Base-by-base conservation (phyloP, 2,888 invertebrate species). In the Orchesella flavescens region DNA sequence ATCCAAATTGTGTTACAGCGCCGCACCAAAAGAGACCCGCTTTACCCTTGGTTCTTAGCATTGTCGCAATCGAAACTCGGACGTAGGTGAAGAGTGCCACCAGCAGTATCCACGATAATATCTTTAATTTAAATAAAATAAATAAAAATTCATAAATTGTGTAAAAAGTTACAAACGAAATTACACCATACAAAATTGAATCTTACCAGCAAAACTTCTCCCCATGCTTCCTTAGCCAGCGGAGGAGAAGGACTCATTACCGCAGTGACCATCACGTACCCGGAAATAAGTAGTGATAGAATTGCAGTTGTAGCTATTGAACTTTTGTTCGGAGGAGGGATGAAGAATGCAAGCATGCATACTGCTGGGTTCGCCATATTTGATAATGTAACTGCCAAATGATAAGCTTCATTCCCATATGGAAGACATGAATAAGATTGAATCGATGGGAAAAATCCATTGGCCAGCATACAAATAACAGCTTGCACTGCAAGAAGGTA, bases 361-460 rank as follows among this genome's bases (percentile, higher is more conserved):
- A 94, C 94, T 34, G 93, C 90, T 46, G 97, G 96, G 91, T 95
- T 96, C 43, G 96, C 95, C 90, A 96, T 93, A 85, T 94, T 94
- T 87, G 94, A 92, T 87, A 97, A 91, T 79, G 94, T 93, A 72
- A 94, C 94, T 7, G 95, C 92, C 89, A 95, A 91, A 91, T 96
- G 96, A 91, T 95, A 96, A 0, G 94, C 93, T 66, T 91, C 91
- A 89, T 92, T 92, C 17, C 96, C 95, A 90, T 96, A 96, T 12
- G 96, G 95, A 89, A 95, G 91, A 89, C 94, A 94, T 72, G 96
- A 94, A 90, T 93, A 96, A 63, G 95, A 93, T 90, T 95, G 95
- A 87, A 96, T 92, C 84, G 95, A 94, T 23, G 95, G 94, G 86
- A 96, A 92, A 88, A 95, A 92, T 72, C 95, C 95, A 90, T 95